Conservation (phyloP, 2,113 vertebrate species). For the Phylloscopus trochiloides region DNA sequence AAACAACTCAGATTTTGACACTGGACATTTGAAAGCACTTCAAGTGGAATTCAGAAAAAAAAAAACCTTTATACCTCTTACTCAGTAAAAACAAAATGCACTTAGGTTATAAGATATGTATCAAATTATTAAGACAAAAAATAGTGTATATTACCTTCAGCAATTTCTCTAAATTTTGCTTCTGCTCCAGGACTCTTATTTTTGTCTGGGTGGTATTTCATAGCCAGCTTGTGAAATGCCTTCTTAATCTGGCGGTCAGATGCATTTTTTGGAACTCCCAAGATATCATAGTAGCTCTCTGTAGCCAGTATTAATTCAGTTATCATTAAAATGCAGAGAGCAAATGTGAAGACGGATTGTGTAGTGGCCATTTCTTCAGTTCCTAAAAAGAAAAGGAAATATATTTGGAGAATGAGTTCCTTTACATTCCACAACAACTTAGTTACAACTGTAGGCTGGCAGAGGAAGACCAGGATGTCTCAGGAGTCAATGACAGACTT, state of each 20-base stretch:
- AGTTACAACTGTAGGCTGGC: neutral
- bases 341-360: conserved; percentile 84
- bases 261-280: conserved; percentile 91
- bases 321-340: conserved; percentile 91
- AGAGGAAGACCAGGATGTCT: neutral
- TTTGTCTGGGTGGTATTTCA: conserved; percentile 95
- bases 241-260: conserved; percentile 96
- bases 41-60: neutral
- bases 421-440: neutral
- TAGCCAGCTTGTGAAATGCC: conserved; percentile 92
- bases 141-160: conserved; percentile 81
- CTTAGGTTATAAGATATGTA: neutral
- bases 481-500: neutral
- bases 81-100: neutral
- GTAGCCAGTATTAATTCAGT: conserved; percentile 91
- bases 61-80: neutral
- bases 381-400: conserved; percentile 53
- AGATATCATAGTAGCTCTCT: conserved; percentile 91
- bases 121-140: neutral
- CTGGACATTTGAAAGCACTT: neutral
- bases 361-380: conserved; percentile 83
- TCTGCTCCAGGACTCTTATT: conserved; percentile 94
- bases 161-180: conserved; percentile 92
- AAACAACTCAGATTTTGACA: neutral
- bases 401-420: neutral